Evolutionary conservation across 1,140 invertebrate genomes (phyloP).

Genomic region (Polypedilum vanderplanki): DNA sequence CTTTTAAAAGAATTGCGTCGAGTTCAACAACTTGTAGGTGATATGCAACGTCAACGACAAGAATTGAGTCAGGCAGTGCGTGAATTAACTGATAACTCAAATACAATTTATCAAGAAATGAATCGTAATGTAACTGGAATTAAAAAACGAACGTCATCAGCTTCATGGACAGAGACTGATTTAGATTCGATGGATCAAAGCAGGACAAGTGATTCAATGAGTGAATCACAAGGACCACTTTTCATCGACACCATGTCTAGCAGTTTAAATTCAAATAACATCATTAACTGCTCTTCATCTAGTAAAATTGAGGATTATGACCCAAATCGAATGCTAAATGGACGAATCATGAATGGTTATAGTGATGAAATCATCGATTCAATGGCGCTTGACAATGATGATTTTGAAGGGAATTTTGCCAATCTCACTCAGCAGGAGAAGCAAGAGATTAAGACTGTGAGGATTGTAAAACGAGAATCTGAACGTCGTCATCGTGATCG

Average conservation of each 20-base stretch:
- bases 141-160: conserved; percentile 46
- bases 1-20: conserved; percentile 57
- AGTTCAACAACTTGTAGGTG: conserved; percentile 76
- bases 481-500: conserved; percentile 73
- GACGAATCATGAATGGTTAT: conserved; percentile 32
- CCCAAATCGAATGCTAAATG: conserved; percentile 24
- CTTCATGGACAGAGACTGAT: conserved; percentile 82
- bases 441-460: conserved; percentile 83
- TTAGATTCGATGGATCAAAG: conserved; percentile 60
- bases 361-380: conserved; percentile 38
- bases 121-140: conserved; percentile 41
- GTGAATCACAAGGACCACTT: conserved; percentile 43
- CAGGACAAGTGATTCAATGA: conserved; percentile 36
- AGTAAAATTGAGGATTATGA: conserved; percentile 39
- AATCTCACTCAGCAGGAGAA: conserved; percentile 73
- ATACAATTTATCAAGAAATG: conserved; percentile 41
- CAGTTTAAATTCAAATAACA: conserved; percentile 30
- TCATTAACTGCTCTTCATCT: conserved; percentile 31
- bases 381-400: conserved; percentile 45
- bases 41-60: conserved; percentile 73
- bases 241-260: conserved; percentile 48
- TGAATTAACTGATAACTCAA: conserved; percentile 70
- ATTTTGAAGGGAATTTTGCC: conserved; percentile 50
- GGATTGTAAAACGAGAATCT: conserved; percentile 86
- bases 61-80: conserved; percentile 73